Conservation (phyloP, 2,888 invertebrate genomes). For the Rhagium mordax region DNA sequence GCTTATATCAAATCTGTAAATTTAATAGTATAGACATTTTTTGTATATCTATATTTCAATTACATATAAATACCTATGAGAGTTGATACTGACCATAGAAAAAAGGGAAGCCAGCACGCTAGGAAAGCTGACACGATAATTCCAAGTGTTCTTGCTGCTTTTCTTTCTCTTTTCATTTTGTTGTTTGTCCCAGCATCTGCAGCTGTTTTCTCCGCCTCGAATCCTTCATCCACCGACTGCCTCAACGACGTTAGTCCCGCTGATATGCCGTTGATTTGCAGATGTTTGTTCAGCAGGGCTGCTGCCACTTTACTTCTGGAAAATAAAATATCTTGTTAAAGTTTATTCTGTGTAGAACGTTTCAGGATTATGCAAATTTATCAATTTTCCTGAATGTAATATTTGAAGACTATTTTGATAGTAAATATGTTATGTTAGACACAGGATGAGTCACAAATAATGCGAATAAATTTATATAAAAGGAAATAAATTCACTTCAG, state of each 20-base stretch:
- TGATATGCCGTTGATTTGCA: slow-evolving; percentile 91
- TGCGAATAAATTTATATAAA: too few relatives aligned
- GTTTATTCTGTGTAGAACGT: slow-evolving; percentile 7
- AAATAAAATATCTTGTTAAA: slow-evolving; percentile 53
- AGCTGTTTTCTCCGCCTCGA: slow-evolving; percentile 63
- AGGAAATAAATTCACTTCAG: too few relatives aligned
- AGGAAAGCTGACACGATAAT: slow-evolving; percentile 97
- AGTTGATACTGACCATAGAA: slow-evolving; percentile 81
- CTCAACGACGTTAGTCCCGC: slow-evolving; percentile 74
- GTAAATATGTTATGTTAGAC: too few relatives aligned
- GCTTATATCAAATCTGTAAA: neutral
- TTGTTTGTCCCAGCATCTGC: slow-evolving; percentile 77
- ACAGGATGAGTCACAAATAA: too few relatives aligned
- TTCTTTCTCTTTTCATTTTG: slow-evolving; percentile 91
- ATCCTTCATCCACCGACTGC: slow-evolving; percentile 68
- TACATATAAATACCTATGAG: neutral
- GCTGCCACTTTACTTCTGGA: slow-evolving; percentile 91
- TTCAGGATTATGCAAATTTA: slow-evolving; percentile 14
- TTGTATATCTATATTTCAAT: neutral
- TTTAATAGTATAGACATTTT: neutral
- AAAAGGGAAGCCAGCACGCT: slow-evolving; percentile 96
- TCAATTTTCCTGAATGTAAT: neutral
- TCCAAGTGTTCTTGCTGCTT: slow-evolving; percentile 94
- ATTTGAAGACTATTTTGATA: neutral
- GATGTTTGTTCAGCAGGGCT: slow-evolving; percentile 87